Conservation (phyloP, 2,888 invertebrate species). For the Epistrophella euchroma region DNA sequence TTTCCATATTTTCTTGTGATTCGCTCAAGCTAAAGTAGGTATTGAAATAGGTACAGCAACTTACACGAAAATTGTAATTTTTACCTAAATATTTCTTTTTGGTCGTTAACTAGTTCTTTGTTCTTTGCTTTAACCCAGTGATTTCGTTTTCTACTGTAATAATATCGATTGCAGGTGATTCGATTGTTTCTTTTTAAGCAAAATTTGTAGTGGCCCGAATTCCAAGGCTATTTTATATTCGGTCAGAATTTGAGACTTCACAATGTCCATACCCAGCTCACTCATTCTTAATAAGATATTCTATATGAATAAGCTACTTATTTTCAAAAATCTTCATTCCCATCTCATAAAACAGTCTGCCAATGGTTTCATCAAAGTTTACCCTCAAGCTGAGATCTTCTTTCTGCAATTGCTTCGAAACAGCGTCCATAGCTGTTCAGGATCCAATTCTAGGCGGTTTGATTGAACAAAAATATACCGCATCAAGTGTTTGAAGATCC, state of each 20-base stretch:
- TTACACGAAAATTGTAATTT: neutral
- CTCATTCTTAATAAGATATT: conserved; percentile 90
- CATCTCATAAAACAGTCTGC: conserved; percentile 94
- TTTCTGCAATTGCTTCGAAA: conserved; percentile 90
- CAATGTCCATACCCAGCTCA: conserved; percentile 97
- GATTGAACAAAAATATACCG: conserved; percentile 98
- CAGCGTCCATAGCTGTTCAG: conserved; percentile 91
- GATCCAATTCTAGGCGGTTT: conserved; percentile 93
- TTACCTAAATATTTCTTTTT: conserved; percentile 85
- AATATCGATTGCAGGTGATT: conserved; percentile 77
- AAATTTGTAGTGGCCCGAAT: conserved; percentile 95
- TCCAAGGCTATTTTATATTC: conserved; percentile 97
- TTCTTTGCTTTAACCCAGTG: conserved; percentile 82
- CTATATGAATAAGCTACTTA: neutral
- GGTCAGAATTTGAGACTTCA: conserved; percentile 92
- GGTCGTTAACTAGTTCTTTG: conserved; percentile 82
- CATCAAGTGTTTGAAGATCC: conserved; percentile 92
- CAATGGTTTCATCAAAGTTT: conserved; percentile 90
- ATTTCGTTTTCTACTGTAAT: conserved; percentile 82
- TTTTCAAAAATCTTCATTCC: conserved; percentile 25
- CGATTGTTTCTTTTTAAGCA: conserved; percentile 93
- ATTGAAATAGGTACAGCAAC: too few species aligned
- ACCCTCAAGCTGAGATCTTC: conserved; percentile 97
- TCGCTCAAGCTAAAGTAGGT: conserved; percentile 86
- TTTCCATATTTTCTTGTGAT: conserved; percentile 88